A percentile compares a stretch with the other conserved stretches of the same genome.
Conservation (phyloP, 2,797 vertebrate species). For the Malurus splendens region DNA sequence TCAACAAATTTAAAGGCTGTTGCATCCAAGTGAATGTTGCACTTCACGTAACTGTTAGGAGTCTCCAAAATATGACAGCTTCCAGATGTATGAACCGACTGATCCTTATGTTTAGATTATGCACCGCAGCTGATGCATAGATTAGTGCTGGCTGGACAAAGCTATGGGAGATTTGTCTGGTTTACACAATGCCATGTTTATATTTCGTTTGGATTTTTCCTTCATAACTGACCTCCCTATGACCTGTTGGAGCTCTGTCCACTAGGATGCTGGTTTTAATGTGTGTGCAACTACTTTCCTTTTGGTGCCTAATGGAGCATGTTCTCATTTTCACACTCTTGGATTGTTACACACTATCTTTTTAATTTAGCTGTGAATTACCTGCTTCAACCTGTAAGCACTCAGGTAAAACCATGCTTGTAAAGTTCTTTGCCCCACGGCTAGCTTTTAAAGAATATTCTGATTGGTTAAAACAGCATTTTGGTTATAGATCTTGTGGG, state of each 20-base stretch:
- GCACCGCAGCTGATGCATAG: conserved; percentile 88
- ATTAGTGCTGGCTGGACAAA: conserved; percentile 88
- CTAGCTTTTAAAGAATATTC: background rate
- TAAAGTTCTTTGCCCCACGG: background rate
- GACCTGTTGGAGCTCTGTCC: conserved; percentile 83
- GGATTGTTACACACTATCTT: background rate
- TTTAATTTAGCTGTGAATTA: background rate
- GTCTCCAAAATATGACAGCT: conserved; percentile 83
- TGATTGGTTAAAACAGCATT: background rate
- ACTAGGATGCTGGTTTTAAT: conserved; percentile 59
- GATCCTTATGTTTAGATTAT: conserved; percentile 93
- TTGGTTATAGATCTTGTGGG: background rate
- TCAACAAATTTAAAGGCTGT: conserved; percentile 9
- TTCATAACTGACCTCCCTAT: conserved; percentile 81
- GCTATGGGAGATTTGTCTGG: conserved; percentile 83
- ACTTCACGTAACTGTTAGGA: conserved; percentile 59
- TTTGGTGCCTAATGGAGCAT: background rate
- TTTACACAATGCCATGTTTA: conserved; percentile 85
- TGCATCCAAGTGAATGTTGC: conserved; percentile 40
- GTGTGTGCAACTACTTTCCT: conserved; percentile 26
- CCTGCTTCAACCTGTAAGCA: background rate
- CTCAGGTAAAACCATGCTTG: background rate
- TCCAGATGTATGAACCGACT: conserved; percentile 87
- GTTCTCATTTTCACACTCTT: background rate
- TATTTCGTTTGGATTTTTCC: conserved; percentile 86